Evolutionary conservation across 2,888 invertebrate species (phyloP).

Genomic region (Andrena haemorrhoa): DNA sequence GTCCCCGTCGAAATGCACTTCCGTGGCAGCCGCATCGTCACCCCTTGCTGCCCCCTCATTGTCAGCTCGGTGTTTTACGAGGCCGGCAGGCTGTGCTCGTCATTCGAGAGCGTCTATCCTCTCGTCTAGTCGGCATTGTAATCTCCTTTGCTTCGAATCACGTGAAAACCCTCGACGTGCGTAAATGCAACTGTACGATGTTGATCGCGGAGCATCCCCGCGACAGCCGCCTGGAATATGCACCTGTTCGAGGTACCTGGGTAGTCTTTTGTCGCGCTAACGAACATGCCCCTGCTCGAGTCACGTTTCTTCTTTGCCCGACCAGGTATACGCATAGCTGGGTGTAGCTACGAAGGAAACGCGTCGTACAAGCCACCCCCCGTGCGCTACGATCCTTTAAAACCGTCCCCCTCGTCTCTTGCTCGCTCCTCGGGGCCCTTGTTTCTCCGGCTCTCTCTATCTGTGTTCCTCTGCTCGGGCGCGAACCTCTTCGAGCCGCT

Average conservation of each 20-base stretch:
- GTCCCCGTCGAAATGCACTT: constrained; percentile 51
- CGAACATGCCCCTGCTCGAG: constrained; percentile 1
- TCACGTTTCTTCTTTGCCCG: constrained; percentile 7
- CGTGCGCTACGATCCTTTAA: constrained; percentile 36
- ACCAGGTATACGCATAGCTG: constrained; percentile 57
- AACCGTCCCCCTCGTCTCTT: constrained; percentile 18
- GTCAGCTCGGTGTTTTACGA: constrained; percentile 67
- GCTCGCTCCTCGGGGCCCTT: not conserved
- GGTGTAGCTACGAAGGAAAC: constrained; percentile 54
- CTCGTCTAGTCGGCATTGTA: constrained; percentile 51
- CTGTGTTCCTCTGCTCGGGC: constrained; percentile 14
- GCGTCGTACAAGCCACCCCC: constrained; percentile 58
- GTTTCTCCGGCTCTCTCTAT: not conserved
- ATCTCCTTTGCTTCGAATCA: constrained; percentile 37
- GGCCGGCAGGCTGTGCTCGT: constrained; percentile 34
- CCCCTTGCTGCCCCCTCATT: constrained; percentile 51
- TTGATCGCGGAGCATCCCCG: no score
- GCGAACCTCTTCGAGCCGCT: constrained; percentile 42
- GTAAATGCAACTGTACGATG: no score
- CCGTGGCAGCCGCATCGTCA: constrained; percentile 34
- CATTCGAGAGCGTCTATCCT: constrained; percentile 41
- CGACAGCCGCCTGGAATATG: no score
- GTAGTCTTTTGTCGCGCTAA: not conserved
- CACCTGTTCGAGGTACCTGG: no score
- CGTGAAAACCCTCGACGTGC: constrained; percentile 36